phyloP scores from a whole-genome alignment of 2,113 vertebrate genomes.

The Ginglymostoma cirratum region DNA sequence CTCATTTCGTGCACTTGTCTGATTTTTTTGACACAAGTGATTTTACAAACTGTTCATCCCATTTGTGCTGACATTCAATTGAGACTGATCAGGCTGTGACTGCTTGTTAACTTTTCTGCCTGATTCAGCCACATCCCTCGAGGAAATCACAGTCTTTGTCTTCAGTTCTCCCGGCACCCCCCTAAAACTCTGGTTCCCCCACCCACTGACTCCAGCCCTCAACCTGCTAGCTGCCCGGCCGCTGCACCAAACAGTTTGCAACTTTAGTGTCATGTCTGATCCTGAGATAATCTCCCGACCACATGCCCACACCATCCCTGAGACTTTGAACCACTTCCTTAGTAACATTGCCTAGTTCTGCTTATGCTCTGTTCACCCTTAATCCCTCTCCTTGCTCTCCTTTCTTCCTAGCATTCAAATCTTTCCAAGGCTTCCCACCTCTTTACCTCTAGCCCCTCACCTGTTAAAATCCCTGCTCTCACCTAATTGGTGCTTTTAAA shows the following conservation, averaged over 20 bases:
- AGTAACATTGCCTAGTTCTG: not conserved
- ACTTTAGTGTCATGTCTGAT: not conserved
- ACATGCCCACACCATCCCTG: fast-evolving
- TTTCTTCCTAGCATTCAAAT: not conserved
- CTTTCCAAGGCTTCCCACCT: not conserved
- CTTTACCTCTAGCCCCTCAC: not conserved
- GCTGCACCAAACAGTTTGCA: not conserved
- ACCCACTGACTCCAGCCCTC: not conserved
- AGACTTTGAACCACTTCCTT: not conserved
- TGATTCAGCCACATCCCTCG: not conserved
- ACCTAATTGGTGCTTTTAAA: not conserved
- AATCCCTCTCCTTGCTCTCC: not conserved
- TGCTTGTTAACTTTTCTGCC: not conserved
- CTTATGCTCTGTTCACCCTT: not conserved
- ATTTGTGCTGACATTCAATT: not conserved
- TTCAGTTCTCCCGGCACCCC: not conserved
- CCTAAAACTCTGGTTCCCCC: not conserved
- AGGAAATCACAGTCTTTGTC: not conserved
- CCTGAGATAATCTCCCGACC: not conserved
- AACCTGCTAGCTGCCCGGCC: not conserved
- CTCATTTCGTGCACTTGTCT: not conserved
- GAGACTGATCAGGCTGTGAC: not conserved
- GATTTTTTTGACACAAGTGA: not conserved
- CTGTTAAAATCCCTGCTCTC: not conserved
- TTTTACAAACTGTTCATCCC: not conserved